phyloP scores from a whole-genome alignment of 1,140 invertebrate species.

The Conus ventricosus region DNA sequence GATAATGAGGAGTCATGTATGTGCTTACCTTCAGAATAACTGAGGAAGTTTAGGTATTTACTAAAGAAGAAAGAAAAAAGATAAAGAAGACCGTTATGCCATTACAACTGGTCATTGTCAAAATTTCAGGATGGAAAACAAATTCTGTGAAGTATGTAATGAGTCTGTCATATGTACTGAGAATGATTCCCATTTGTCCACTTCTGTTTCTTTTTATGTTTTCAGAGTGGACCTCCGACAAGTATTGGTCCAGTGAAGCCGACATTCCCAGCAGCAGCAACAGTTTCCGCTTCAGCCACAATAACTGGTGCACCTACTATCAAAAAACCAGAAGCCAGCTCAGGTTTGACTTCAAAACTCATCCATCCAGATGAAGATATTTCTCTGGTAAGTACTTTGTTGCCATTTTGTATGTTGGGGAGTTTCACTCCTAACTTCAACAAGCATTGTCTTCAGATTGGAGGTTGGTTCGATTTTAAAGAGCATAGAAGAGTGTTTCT shows the following conservation, averaged over 20 bases:
- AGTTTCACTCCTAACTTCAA: not conserved
- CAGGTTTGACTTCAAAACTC: conserved; percentile 91
- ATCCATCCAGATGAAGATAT: conserved; percentile 96
- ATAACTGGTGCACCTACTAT: conserved; percentile 71
- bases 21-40: no score
- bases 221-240: conserved; percentile 33
- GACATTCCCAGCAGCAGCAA: conserved; percentile 66
- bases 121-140: no score
- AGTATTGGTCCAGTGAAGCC: conserved; percentile 51
- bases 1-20: no score
- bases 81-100: no score
- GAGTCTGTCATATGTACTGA: no score
- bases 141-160: no score
- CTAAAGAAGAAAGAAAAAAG: no score
- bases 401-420: conserved; percentile 1
- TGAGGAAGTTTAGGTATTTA: no score
- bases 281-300: conserved; percentile 61
- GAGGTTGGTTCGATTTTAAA: not conserved
- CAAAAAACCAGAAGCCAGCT: conserved; percentile 84
- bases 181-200: no score
- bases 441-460: not conserved
- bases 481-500: not conserved
- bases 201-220: not conserved
- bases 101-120: no score
- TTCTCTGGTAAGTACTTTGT: conserved; percentile 81